Conservation (phyloP, 2,888 invertebrate genomes). For the Archips xylosteana region DNA sequence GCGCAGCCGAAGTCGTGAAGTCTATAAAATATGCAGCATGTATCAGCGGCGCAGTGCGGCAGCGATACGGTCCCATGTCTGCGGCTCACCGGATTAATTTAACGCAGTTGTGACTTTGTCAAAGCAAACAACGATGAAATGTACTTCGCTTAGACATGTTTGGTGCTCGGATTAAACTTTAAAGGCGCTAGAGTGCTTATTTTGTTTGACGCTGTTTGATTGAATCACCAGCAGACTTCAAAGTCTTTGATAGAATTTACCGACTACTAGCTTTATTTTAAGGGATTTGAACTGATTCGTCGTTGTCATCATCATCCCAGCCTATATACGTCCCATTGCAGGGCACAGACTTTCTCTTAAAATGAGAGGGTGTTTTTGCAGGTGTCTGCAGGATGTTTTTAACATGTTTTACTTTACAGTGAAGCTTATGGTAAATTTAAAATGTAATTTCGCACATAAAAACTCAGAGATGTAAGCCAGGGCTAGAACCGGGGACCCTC, state of each 20-base stretch:
- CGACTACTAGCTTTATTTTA: background rate
- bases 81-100: conserved; percentile 60
- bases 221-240: conserved; percentile 29
- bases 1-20: conserved; percentile 58
- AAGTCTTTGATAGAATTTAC: conserved; percentile 8
- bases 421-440: no score
- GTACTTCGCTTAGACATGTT: conserved; percentile 57
- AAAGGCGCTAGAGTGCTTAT: conserved; percentile 45
- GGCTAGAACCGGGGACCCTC: no score
- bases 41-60: conserved; percentile 78
- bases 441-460: no score
- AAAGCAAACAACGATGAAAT: conserved; percentile 72
- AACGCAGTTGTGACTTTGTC: conserved; percentile 66
- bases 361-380: no score
- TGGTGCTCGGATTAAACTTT: conserved; percentile 59
- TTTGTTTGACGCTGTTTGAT: conserved; percentile 46
- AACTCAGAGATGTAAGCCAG: no score
- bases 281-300: background rate
- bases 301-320: no score
- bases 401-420: no score
- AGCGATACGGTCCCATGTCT: conserved; percentile 63
- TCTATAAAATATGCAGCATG: conserved; percentile 80
- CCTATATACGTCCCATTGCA: no score
- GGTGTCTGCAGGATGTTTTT: no score
- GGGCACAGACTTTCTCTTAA: no score